Conservation (phyloP, 2,888 invertebrate genomes). For the Erebia ligea region DNA sequence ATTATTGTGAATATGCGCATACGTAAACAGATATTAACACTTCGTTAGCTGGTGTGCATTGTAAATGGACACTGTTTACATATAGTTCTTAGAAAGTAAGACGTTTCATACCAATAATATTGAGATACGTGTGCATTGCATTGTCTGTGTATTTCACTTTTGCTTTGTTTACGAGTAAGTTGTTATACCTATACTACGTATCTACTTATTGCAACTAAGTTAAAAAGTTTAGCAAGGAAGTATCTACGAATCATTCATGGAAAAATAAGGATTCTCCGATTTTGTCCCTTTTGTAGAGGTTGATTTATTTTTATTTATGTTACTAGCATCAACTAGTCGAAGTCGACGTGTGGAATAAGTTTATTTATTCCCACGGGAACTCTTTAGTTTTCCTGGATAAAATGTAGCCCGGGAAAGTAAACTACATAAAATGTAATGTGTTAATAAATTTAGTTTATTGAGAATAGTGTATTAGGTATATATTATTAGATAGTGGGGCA, state of each 20-base stretch:
- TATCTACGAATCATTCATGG: neutral
- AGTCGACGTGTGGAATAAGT: too few relatives aligned
- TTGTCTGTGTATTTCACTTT: conserved; percentile 24
- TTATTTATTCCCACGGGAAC: too few relatives aligned
- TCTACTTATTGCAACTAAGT: neutral
- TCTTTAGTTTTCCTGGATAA: too few relatives aligned
- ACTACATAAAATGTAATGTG: too few relatives aligned
- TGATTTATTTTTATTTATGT: too few relatives aligned
- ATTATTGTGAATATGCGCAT: conserved; percentile 30
- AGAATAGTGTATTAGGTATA: too few relatives aligned
- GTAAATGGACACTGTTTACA: conserved; percentile 59
- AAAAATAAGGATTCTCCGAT: neutral
- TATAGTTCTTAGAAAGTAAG: conserved; percentile 61
- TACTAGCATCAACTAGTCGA: too few relatives aligned
- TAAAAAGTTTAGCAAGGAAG: neutral
- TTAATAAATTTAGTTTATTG: too few relatives aligned
- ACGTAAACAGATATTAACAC: conserved; percentile 34
- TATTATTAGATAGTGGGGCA: too few relatives aligned
- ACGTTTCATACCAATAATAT: conserved; percentile 32
- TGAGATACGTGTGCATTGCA: conserved; percentile 19
- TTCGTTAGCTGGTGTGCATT: conserved; percentile 29
- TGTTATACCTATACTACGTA: neutral
- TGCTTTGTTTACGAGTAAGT: conserved; percentile 10
- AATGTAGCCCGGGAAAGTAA: too few relatives aligned
- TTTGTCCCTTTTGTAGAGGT: too few relatives aligned